Base-by-base conservation (phyloP, 2,797 vertebrate genomes). In the Euthynnus affinis region DNA sequence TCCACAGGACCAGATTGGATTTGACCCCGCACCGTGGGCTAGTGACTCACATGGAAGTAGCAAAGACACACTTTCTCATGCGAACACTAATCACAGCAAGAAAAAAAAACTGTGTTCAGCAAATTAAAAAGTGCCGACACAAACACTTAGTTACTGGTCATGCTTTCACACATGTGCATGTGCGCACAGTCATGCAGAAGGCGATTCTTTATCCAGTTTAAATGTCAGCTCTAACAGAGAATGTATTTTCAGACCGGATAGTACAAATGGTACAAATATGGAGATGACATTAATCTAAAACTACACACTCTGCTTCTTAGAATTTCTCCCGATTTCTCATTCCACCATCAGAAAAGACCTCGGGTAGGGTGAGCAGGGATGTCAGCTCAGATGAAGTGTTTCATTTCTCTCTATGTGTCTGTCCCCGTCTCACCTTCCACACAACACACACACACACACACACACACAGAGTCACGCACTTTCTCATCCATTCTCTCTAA, bases 1-100 rank as follows among this genome's bases (percentile, higher is more conserved):
- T 92, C 94, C 92, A 93, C 86, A 77, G 95, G 93, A 91, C 91
- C 93, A 95, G 94, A 95, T 95, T 94, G 94, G 84, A 85, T 88
- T 90, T 91, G 91, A 93, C 89, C 91, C 83, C 83, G 77, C 77
- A 81, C 88, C 71, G 81, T 87, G 82, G 93, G 89, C 87, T 79
- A 82, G 85, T 89, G 89, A 91, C 81, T 91, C 83, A 88, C 76
- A 68, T 71, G 46, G 72, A 87, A 66, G n/a, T 23, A 72, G 63
- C 75, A 80, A 76, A 87, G n/a, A 84, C 70, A 49, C 64, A n/a
- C 71, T 78, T 67, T 81, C 40, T 58, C 42, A 56, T 61, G 52
- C 69, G 75, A 63, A 71, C 55, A 71, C 64, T 37, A 56, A 61
- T 27, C 29, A 65, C 55, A 60, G 25, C 15, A 27, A 74, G 67